These are phyloP conservation scores for Riparia riparia DNA, from an alignment of 2,113 vertebrate species.

Conservation along the genomic window DNA sequence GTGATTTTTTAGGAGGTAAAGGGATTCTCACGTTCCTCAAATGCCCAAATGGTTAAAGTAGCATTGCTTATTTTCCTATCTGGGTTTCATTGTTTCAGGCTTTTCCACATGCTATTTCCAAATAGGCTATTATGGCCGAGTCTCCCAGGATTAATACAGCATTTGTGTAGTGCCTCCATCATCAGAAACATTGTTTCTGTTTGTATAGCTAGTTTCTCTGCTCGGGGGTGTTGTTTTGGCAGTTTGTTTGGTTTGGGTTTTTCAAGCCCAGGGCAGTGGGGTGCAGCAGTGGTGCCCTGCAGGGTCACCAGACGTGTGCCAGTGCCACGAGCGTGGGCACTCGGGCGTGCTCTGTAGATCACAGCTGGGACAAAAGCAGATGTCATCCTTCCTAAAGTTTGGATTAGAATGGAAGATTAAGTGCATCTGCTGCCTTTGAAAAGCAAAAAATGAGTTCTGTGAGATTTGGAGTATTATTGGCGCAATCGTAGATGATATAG, in stretches of 20 bases:
- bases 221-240: not conserved
- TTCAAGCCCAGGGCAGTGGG: not conserved
- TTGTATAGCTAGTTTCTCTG: not conserved
- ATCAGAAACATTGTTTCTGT: constrained; percentile 44
- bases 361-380: not conserved
- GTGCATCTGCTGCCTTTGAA: constrained; percentile 8
- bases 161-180: constrained; percentile 6
- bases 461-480: not conserved
- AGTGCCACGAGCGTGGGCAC: not conserved
- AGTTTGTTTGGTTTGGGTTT: not conserved
- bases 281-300: not conserved
- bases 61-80: constrained; percentile 22
- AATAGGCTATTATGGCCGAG: not conserved
- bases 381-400: not conserved
- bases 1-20: not conserved
- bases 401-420: not conserved
- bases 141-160: constrained; percentile 40
- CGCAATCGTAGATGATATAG: not conserved
- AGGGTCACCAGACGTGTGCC: rapidly evolving
- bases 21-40: not conserved
- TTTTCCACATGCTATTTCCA: not conserved
- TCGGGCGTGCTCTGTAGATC: rapidly evolving
- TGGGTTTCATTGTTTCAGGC: constrained; percentile 35
- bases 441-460: not conserved
- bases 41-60: constrained; percentile 16